Evolutionary conservation across 2,888 invertebrate genomes (phyloP), one percentile per base, ranked within the genome.

Genomic region (Macrosoma leucophasiata): DNA sequence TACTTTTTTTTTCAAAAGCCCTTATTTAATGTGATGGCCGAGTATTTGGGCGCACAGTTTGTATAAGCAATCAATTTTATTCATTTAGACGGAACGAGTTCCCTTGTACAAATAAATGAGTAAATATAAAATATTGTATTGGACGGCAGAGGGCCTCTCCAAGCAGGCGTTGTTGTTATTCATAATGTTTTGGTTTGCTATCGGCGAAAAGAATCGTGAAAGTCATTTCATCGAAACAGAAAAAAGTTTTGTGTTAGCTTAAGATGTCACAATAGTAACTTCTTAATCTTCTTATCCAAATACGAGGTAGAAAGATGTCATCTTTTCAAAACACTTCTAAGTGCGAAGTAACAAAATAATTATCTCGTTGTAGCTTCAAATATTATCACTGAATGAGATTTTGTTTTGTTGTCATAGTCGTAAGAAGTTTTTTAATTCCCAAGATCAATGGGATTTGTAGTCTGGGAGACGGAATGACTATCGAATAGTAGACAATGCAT

Each of bases 61-160:
- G 81, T 82, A 79, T 81, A 81, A 79, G 81, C 81, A 82, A 84
- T 84, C 84, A 84, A 84, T 82, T 84, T 84, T 78, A 81, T 82
- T 82, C 79, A 81, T 84, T 82, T 79, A 79, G 78, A 76, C 68
- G 70, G 60, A 72, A 64, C 78, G 67, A 66, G 72, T 73, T 74
- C 62, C 58, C 62, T 64, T 66, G 59, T 71, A 77, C 62, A 78
- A 81, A 81, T 76, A 77, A 76, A 78, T 75, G 69, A 77, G 62
- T 69, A 55, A 69, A 73, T 59, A 59, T 66, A 60, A 63, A 62
- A 65, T 62, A 58, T 65, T 63, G 56, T 63, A 60, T 55, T 56
- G 59, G 57, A 50, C 47, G 40, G 44, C n/a, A n/a, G 50, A 57
- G 46, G 46, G 57, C 46, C 55, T 54, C 58, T 55, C 52, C 51